Evolutionary conservation across 2,888 invertebrate species (phyloP).

Genomic region (Apodemia hepburni): DNA sequence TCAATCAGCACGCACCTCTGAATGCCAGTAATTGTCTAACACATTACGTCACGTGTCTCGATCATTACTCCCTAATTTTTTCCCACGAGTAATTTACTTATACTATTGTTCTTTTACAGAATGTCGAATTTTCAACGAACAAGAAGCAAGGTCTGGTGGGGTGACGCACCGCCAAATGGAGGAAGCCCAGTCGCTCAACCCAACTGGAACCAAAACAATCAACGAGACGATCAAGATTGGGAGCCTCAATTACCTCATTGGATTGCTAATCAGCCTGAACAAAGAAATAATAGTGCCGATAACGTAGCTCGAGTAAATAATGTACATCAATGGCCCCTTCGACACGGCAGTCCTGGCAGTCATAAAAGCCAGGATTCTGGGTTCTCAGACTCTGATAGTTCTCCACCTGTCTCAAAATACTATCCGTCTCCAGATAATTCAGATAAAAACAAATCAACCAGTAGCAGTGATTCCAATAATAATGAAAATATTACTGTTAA

Average conservation of each 20-base stretch:
- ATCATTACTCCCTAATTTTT: slow-evolving; percentile 59
- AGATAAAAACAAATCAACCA: slow-evolving; percentile 60
- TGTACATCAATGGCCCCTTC: slow-evolving; percentile 68
- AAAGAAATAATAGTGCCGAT: slow-evolving; percentile 58
- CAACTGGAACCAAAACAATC: slow-evolving; percentile 53
- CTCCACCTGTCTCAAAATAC: slow-evolving; percentile 74
- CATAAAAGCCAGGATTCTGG: slow-evolving; percentile 90
- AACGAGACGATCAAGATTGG: slow-evolving; percentile 63
- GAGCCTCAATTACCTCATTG: slow-evolving; percentile 75
- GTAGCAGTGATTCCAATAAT: slow-evolving; percentile 69
- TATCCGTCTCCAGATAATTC: slow-evolving; percentile 54
- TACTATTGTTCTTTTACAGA: slow-evolving; percentile 59
- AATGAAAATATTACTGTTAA: slow-evolving; percentile 70
- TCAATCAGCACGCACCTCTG: slow-evolving; percentile 49
- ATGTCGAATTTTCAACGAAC: slow-evolving; percentile 85
- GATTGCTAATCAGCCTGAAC: slow-evolving; percentile 71
- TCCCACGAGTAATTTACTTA: slow-evolving; percentile 64
- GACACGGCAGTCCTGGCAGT: slow-evolving; percentile 80
- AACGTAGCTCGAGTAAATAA: slow-evolving; percentile 56
- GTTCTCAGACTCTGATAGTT: slow-evolving; percentile 88
- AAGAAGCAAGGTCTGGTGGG: slow-evolving; percentile 86
- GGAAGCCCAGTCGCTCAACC: slow-evolving; percentile 65
- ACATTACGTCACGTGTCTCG: slow-evolving; percentile 64
- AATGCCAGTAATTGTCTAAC: slow-evolving; percentile 56
- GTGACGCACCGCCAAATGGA: slow-evolving; percentile 66